Evolutionary conservation across 2,888 invertebrate genomes (phyloP), one percentile per base, ranked within the genome.

Genomic region (Actias luna): DNA sequence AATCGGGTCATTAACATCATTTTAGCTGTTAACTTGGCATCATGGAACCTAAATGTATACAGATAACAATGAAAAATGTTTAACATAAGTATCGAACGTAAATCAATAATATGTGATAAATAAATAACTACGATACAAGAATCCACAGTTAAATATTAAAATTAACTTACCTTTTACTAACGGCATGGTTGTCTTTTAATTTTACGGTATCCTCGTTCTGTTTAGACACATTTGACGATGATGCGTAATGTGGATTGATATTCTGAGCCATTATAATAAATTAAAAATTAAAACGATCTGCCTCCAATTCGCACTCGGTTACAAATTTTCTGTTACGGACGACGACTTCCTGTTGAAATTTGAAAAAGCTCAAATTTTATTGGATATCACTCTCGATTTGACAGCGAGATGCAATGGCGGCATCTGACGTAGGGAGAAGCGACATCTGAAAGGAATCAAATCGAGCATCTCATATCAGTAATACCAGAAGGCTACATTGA

Each of bases 101-200:
- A 46, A 46, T 42, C 42, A 18, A 42, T 46, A 46, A 22, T 22
- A 61, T 61, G 33, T 55, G 39, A 55, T 55, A 35, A 61, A 58
- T 29, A 57, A 58, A 33, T 50, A 2, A 1, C 0, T 33, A 31
- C 10, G 50, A 46, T 10, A 46, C 27, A 35, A 14, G 31, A 27
- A 35, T 18, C 10, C n/a, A 22, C 27, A 12, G 33, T 31, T 31
- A 5, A 35, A 36, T 36, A 27, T 46, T 35, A 22, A 60, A 66
- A 66, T 77, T 10, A 72, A 87, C 93, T 92, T 91, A 97, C 97
- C 97, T 95, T 96, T 97, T 97, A 90, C 96, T 97, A 74, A 97
- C 97, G 83, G 97, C 97, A 89, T 97, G 97, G 93, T 96, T 97
- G 89, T 97, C 97, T 88, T 94, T 94, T 75, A 94, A 82, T 85